Evolutionary conservation across 1,140 invertebrate species (phyloP), one percentile per base, ranked within the genome.

Genomic region (Thrips palmi): DNA sequence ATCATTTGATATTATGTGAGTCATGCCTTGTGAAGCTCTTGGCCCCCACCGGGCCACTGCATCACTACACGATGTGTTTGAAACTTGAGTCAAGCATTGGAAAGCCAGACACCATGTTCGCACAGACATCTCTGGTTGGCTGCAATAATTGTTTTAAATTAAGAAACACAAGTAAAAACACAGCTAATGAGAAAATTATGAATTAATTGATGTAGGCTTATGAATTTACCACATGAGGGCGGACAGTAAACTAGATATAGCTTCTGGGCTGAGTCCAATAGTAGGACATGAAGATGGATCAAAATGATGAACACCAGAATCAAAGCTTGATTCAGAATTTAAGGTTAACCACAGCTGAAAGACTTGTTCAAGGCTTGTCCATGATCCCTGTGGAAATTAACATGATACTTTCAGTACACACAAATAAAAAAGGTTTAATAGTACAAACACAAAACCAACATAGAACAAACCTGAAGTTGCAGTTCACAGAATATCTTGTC

Each of bases 261-360:
- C 74, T 48, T 71, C 64, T 1, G 70, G 61, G 28, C 71, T 75
- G 21, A 87, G 63, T 7, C 71, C 65, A 39, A 87, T 74, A 30
- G 71, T 64, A 18, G 81, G 80, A 31, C 68, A 64, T 35, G 75
- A 59, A 4, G 67, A 65, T 4, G 77, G 64, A 50, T 74, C 60
- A 37, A 65, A 63, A 12, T 62, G 59, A 36, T 58, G 49, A 28
- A 47, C 53, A 49, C 52, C 55, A 54, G 31, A 59, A 58, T n/a
- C 51, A 49, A 19, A 52, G 37, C 61, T 53, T 33, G 54, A 52
- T 36, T 64, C 65, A 44, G 69, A 64, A 53, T 83, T 86, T 29
- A 87, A 54, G 1, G 78, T 84, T 27, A 87, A 60, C 84, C 84
- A 88, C 39, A 86, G 60, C 38, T 84, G 77, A 4, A 88, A 58